These are phyloP conservation scores for Cephus sareptanus DNA, from an alignment of 2,888 invertebrate species.

Conservation along the genomic window DNA sequence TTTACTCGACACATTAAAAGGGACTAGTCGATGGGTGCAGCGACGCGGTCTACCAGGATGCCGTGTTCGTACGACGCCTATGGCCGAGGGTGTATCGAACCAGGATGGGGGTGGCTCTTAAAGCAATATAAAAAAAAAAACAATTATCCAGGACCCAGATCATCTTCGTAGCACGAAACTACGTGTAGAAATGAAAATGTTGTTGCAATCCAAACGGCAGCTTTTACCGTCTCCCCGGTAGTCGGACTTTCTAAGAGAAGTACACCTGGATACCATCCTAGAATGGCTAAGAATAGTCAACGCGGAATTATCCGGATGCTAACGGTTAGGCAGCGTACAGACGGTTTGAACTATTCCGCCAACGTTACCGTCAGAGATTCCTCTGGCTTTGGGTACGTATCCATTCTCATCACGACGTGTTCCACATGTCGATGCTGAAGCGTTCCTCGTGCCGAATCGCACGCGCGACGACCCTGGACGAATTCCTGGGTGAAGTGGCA, in stretches of 20 bases:
- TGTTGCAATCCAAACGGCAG: background rate
- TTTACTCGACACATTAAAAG: background rate
- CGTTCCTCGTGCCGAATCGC: background rate
- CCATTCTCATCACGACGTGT: background rate
- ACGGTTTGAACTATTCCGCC: background rate
- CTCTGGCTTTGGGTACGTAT: background rate
- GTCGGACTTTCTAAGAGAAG: background rate
- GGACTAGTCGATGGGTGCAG: background rate
- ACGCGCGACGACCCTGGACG: background rate
- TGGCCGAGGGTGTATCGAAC: background rate
- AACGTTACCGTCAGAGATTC: background rate
- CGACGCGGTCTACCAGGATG: background rate
- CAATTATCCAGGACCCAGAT: too few relatives aligned
- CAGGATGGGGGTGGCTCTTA: background rate
- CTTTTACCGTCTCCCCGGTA: background rate
- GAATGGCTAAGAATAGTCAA: slow-evolving; percentile 28
- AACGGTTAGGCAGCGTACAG: slow-evolving; percentile 5
- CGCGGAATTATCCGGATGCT: slow-evolving; percentile 19
- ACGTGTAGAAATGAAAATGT: background rate
- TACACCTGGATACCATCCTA: background rate
- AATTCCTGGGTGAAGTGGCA: background rate
- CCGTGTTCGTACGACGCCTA: background rate
- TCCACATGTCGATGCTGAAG: background rate
- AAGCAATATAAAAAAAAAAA: too few relatives aligned
- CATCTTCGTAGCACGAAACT: too few relatives aligned